These are phyloP conservation scores for Amphiprion ocellaris DNA, from an alignment of 2,113 vertebrate genomes.

Conservation along the genomic window DNA sequence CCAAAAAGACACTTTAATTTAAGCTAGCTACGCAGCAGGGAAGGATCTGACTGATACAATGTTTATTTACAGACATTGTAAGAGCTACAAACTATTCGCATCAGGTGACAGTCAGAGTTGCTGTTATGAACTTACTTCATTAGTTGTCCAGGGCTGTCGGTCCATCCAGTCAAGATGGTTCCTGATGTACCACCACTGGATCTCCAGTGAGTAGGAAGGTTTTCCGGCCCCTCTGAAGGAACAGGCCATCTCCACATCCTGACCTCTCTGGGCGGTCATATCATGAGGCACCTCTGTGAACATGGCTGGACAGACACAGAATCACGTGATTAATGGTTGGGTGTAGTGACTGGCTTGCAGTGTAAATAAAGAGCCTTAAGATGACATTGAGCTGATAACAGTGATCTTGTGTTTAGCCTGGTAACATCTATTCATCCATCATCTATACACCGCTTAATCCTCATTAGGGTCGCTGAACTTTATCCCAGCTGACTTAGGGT, in stretches of 20 bases:
- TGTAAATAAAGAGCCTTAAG: too few species aligned
- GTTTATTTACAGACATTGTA: too few species aligned
- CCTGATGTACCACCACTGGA: conserved; percentile 99
- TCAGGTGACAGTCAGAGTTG: background rate
- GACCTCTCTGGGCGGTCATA: conserved; percentile 89
- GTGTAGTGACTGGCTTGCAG: too few species aligned
- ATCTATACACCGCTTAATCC: too few species aligned
- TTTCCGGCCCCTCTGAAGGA: conserved; percentile 95
- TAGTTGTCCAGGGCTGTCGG: conserved; percentile 90
- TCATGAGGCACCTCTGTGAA: conserved; percentile 97
- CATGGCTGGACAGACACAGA: conserved; percentile 85
- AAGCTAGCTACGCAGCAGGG: too few species aligned
- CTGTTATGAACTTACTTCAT: conserved; percentile 81
- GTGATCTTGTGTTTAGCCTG: too few species aligned
- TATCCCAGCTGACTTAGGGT: too few species aligned
- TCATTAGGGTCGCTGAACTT: too few species aligned
- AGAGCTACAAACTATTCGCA: background rate
- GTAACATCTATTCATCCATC: too few species aligned
- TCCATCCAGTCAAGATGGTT: conserved; percentile 91
- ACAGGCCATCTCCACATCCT: conserved; percentile 98
- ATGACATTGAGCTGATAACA: too few species aligned
- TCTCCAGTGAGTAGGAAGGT: conserved; percentile 95
- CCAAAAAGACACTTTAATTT: too few species aligned
- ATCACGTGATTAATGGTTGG: background rate
- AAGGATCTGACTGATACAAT: too few species aligned